A percentile compares a stretch with the other conserved stretches of the same genome.
Conservation (phyloP, 2,113 vertebrate genomes). For the Gymnogyps californianus region DNA sequence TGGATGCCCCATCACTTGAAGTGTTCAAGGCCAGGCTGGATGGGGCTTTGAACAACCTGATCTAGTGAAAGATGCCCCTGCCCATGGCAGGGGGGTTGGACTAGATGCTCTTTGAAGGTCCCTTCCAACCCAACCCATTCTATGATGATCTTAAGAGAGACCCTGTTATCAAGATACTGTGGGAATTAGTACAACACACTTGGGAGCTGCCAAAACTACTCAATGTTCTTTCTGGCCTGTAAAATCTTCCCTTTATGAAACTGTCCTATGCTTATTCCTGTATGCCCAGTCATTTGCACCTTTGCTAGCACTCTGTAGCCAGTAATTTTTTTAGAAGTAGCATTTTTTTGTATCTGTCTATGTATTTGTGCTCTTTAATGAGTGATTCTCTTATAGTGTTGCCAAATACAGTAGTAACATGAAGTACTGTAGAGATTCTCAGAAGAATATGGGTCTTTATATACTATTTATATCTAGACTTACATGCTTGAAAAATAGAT, state of each 20-base stretch:
- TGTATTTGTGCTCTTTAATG: background rate
- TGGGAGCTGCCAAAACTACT: background rate
- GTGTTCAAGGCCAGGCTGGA: background rate
- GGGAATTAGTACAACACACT: background rate
- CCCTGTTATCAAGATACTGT: background rate
- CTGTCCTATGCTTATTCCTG: background rate
- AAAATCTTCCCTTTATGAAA: background rate
- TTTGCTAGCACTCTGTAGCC: background rate
- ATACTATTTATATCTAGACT: background rate
- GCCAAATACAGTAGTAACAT: background rate
- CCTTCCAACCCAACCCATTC: background rate
- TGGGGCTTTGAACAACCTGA: background rate
- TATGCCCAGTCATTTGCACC: background rate
- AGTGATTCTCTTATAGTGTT: background rate
- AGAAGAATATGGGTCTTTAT: background rate
- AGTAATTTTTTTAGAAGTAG: background rate
- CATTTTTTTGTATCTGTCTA: rapidly evolving
- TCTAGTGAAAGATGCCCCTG: background rate
- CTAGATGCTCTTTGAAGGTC: background rate
- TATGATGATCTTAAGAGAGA: background rate
- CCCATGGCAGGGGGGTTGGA: rapidly evolving
- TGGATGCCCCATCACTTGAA: background rate
- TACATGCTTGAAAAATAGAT: background rate
- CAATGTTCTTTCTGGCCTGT: background rate
- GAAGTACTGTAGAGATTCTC: background rate